These are phyloP conservation scores for Stegodyphus mimosarum DNA, from an alignment of 1,140 invertebrate species.

Conservation along the genomic window DNA sequence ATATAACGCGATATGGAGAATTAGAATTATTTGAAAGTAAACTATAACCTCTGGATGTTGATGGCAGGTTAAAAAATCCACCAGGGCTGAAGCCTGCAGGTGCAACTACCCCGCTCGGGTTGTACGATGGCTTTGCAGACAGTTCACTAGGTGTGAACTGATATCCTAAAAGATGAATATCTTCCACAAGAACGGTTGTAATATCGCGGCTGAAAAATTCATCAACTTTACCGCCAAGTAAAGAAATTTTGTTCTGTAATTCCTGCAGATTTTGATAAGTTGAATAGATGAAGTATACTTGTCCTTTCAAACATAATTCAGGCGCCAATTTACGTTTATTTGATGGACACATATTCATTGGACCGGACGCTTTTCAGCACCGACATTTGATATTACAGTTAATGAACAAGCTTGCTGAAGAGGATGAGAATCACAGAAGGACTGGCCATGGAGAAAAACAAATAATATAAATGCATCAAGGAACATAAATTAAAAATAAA, in stretches of 20 bases:
- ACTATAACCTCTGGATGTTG: conserved; percentile 44
- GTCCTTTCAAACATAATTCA: conserved; percentile 49
- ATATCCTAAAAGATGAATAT: background rate
- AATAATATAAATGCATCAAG: background rate
- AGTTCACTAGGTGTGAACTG: conserved; percentile 1
- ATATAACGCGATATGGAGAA: conserved; percentile 5
- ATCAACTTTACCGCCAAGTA: conserved; percentile 52
- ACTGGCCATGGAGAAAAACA: conserved; percentile 7
- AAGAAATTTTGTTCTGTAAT: conserved; percentile 18
- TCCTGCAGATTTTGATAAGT: background rate
- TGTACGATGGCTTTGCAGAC: background rate
- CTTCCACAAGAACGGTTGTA: conserved; percentile 40
- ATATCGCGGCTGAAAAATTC: conserved; percentile 35
- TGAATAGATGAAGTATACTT: conserved; percentile 45
- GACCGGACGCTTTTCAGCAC: conserved; percentile 55
- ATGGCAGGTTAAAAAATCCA: conserved; percentile 17
- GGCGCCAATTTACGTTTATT: conserved; percentile 41
- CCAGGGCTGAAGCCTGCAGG: background rate
- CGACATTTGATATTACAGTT: conserved; percentile 51
- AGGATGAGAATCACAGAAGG: background rate
- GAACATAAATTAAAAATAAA: background rate
- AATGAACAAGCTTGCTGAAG: conserved; percentile 14
- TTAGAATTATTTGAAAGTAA: background rate
- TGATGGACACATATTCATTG: conserved; percentile 54
- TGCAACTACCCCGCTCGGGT: background rate